A percentile compares a stretch with the other conserved stretches of the same genome.
These are phyloP conservation scores for Bombus affinis DNA, from an alignment of 1,140 invertebrate genomes.

Conservation along the genomic window DNA sequence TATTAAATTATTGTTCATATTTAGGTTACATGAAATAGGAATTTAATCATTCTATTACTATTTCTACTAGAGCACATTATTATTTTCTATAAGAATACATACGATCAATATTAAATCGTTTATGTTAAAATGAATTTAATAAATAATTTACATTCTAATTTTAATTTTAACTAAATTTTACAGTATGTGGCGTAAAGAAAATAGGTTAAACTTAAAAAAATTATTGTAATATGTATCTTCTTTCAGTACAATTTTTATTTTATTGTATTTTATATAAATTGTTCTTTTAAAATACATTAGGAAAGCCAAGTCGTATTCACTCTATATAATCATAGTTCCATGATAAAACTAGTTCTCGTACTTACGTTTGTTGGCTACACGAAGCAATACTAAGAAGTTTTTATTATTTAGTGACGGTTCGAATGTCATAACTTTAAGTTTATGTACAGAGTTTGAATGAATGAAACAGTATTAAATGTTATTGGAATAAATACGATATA, in stretches of 20 bases:
- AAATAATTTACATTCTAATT: not conserved
- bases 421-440: not conserved
- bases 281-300: not conserved
- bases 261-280: not conserved
- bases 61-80: too few relatives aligned
- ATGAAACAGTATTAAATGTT: not conserved
- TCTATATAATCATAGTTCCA: not conserved
- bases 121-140: too few relatives aligned
- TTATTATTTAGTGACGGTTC: not conserved
- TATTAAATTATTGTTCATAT: too few relatives aligned
- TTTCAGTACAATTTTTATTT: not conserved
- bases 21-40: too few relatives aligned
- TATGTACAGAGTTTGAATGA: not conserved
- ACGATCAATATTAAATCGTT: too few relatives aligned
- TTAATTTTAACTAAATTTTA: not conserved
- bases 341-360: not conserved
- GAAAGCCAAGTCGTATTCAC: not conserved
- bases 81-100: too few relatives aligned
- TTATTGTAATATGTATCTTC: not conserved
- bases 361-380: not conserved
- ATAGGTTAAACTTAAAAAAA: not conserved
- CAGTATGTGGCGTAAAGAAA: too few relatives aligned
- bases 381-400: too few relatives aligned
- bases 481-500: slow-evolving; percentile 27
- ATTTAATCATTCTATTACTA: too few relatives aligned